A percentile compares a stretch with the other conserved stretches of the same genome.
phyloP scores from a whole-genome alignment of 2,113 vertebrate genomes.

The Melanerpes formicivorus region DNA sequence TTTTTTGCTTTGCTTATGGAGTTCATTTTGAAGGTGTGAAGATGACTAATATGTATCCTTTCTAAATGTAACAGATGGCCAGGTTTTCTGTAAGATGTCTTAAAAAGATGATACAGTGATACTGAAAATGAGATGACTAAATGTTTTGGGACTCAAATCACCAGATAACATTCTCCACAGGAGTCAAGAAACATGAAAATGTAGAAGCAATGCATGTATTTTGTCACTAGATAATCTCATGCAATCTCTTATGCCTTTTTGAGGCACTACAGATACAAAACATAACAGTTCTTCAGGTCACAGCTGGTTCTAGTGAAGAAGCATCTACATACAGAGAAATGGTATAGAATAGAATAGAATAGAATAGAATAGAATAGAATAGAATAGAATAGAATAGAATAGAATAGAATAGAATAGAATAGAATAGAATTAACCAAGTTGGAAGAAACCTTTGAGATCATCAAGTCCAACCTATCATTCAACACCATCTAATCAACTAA shows the following conservation, averaged over 20 bases:
- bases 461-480: too few species aligned
- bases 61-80: slow-evolving; percentile 3
- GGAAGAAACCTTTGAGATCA: too few species aligned
- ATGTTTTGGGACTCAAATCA: not conserved
- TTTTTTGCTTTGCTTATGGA: not conserved
- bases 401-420: too few species aligned
- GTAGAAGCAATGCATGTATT: not conserved
- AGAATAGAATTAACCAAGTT: too few species aligned
- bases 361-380: too few species aligned
- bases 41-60: slow-evolving; percentile 10
- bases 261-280: not conserved
- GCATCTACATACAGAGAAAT: not conserved
- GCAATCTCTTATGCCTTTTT: not conserved
- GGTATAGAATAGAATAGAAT: too few species aligned
- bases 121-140: slow-evolving; percentile 1
- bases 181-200: not conserved
- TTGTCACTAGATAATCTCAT: not conserved
- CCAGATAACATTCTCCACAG: not conserved
- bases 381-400: too few species aligned
- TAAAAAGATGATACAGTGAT: not conserved
- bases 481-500: too few species aligned
- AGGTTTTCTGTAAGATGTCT: slow-evolving; percentile 21
- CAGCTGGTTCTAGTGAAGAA: not conserved
- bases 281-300: not conserved
- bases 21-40: not conserved